Conservation (phyloP, 2,888 invertebrate genomes). For the Neocrepidodera transversa region DNA sequence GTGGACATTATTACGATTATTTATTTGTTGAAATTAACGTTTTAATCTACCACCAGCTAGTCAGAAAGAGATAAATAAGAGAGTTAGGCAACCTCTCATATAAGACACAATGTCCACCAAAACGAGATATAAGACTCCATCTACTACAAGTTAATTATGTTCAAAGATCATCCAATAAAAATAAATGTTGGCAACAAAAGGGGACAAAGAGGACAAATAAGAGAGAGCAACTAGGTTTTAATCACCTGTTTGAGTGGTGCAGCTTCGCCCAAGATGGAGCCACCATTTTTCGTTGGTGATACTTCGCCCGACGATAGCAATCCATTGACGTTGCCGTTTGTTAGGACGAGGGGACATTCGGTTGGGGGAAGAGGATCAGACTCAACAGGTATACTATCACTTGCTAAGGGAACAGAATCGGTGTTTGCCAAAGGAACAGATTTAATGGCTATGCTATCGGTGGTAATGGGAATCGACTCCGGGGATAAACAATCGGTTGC, state of each 20-base stretch:
- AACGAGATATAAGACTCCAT: slow-evolving; percentile 4
- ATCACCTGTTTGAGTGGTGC: slow-evolving; percentile 64
- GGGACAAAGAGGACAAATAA: slow-evolving; percentile 10
- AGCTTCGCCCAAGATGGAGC: slow-evolving; percentile 55
- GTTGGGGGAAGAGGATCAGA: slow-evolving; percentile 38
- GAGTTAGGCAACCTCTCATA: no score
- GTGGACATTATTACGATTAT: slow-evolving; percentile 7
- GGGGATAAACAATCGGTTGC: slow-evolving; percentile 44
- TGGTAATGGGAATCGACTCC: slow-evolving; percentile 12
- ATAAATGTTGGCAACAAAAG: slow-evolving; percentile 10
- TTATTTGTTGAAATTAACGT: no score
- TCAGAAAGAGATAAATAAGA: no score
- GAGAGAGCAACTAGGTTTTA: slow-evolving; percentile 21
- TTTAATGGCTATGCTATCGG: background rate
- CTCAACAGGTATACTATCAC: slow-evolving; percentile 5
- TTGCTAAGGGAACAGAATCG: slow-evolving; percentile 2
- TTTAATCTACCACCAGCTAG: no score
- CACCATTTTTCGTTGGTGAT: slow-evolving; percentile 55
- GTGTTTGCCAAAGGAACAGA: slow-evolving; percentile 21
- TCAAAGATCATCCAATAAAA: slow-evolving; percentile 17
- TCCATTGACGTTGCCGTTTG: slow-evolving; percentile 59
- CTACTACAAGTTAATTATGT: slow-evolving; percentile 8
- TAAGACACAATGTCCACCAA: slow-evolving; percentile 5
- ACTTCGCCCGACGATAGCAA: slow-evolving; percentile 51
- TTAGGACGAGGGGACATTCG: slow-evolving; percentile 49